These are phyloP conservation scores for Pomacea canaliculata DNA, from an alignment of 2,888 invertebrate genomes.

Conservation along the genomic window DNA sequence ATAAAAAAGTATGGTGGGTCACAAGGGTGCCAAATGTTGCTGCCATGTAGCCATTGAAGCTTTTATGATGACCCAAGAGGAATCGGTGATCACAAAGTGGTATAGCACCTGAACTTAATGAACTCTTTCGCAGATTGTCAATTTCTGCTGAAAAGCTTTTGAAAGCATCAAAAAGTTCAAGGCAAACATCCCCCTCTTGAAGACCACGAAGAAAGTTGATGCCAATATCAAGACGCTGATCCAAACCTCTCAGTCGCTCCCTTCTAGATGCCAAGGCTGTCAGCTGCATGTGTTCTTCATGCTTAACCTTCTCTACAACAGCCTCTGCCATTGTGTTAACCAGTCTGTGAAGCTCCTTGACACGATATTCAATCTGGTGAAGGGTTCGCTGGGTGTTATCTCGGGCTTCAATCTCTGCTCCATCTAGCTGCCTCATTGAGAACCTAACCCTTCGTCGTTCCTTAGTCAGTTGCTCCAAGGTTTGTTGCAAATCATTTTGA, in stretches of 20 bases:
- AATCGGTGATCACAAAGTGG: conserved; percentile 20
- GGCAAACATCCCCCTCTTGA: conserved; percentile 55
- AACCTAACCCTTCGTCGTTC: conserved; percentile 25
- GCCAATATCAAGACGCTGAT: conserved; percentile 40
- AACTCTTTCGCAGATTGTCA: conserved; percentile 17
- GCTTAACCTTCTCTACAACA: conserved; percentile 39
- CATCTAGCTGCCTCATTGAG: conserved; percentile 35
- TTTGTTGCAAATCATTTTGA: conserved; percentile 45
- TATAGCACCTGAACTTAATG: background rate
- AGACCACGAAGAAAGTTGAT: conserved; percentile 50
- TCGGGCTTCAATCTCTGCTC: conserved; percentile 37
- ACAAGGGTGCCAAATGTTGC: conserved; percentile 12
- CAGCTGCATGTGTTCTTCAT: conserved; percentile 39
- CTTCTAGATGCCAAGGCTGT: conserved; percentile 21
- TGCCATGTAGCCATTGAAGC: conserved; percentile 9
- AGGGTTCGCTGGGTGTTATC: conserved; percentile 39
- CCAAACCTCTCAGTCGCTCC: conserved; percentile 4
- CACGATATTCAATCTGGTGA: conserved; percentile 39
- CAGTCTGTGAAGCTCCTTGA: conserved; percentile 36
- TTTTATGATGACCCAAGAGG: conserved; percentile 6
- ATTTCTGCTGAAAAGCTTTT: conserved; percentile 24
- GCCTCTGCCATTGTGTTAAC: conserved; percentile 41
- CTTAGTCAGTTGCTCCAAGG: conserved; percentile 44
- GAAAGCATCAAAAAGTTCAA: conserved; percentile 50
- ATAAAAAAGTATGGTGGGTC: conserved; percentile 9